Base-by-base conservation (phyloP, 2,797 vertebrate species). In the Phoxinus dragarum region DNA sequence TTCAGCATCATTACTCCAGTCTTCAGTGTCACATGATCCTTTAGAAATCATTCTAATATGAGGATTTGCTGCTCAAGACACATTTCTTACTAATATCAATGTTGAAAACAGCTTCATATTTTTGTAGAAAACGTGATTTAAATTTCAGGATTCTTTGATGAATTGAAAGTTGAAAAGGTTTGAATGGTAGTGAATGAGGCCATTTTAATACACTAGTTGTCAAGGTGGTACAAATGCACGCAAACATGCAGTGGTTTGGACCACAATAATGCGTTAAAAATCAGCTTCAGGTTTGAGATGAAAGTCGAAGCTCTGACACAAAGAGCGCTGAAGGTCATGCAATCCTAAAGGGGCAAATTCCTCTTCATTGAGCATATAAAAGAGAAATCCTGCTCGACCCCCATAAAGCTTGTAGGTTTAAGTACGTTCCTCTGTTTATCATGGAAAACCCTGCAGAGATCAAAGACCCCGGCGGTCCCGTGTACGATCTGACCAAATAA, bases 401-500 rank as follows among this genome's bases (percentile, higher is more conserved):
- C 69, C 6, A 34, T 85, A 67, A 86, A 88, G 73, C 74, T 52
- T 82, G 81, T 79, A 80, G 31, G 16, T 82, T 85, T 81, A 73
- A 61, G 56, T 47, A 5, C 12, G 54, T 19, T 84, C 74, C 86
- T 87, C 56, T 84, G 86, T 85, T 86, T 86, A 85, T 82, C 64
- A 61, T 82, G 36, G 38, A 76, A 42, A 82, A 61, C 74, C 27
- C 77, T n/a, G 56, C 64, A 23, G 76, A 82, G 84, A 82, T 71
- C 84, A 84, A 73, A 89, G 68, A 86, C 74, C 56, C 56, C 36
- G n/a, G 73, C 27, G n/a, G 56, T 17, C 64, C 64, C 44, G 36
- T 68, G 68, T 42, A 61, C 77, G 74, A 79, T 59, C 36, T 88
- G 85, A 80, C 87, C 82, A 86, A 88, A 90, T 86, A 88, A 86